Percentiles rank a stretch among this genome's conserved stretches.
These are phyloP conservation scores for Corbicula japonica DNA, from an alignment of 2,888 invertebrate genomes.

Conservation along the genomic window DNA sequence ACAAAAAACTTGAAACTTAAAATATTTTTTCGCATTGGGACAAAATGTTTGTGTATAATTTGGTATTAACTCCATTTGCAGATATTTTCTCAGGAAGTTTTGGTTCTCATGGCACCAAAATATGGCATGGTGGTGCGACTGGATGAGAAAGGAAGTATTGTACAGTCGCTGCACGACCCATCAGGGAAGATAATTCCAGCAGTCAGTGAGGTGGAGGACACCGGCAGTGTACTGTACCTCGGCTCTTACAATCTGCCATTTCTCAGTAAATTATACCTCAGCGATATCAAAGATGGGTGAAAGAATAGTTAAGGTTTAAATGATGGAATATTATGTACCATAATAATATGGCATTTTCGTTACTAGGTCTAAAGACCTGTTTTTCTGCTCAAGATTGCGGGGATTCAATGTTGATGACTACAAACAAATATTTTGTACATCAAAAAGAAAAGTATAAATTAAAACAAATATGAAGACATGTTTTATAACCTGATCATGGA, in stretches of 20 bases:
- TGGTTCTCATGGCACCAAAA: slow-evolving; percentile 74
- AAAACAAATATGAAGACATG: no score
- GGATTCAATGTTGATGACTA: no score
- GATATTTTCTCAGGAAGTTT: slow-evolving; percentile 73
- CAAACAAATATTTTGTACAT: no score
- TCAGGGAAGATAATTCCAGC: slow-evolving; percentile 77
- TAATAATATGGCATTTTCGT: no score
- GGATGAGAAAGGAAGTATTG: slow-evolving; percentile 81
- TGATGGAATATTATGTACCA: no score
- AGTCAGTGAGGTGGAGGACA: slow-evolving; percentile 84
- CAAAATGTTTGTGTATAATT: not conserved
- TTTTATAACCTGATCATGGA: no score
- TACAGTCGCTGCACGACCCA: slow-evolving; percentile 84
- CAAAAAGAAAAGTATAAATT: no score
- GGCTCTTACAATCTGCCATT: slow-evolving; percentile 83
- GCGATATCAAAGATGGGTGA: slow-evolving; percentile 33
- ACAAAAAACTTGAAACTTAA: no score
- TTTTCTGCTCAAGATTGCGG: no score
- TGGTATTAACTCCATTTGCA: slow-evolving; percentile 45
- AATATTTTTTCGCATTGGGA: no score
- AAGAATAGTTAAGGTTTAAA: not conserved
- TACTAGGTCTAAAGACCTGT: no score
- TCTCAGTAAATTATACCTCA: slow-evolving; percentile 73
- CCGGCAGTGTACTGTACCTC: slow-evolving; percentile 83
- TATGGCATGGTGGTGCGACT: slow-evolving; percentile 85